Evolutionary conservation across 2,888 invertebrate genomes (phyloP), one percentile per base, ranked within the genome.

Genomic region (Sympetrum striolatum): DNA sequence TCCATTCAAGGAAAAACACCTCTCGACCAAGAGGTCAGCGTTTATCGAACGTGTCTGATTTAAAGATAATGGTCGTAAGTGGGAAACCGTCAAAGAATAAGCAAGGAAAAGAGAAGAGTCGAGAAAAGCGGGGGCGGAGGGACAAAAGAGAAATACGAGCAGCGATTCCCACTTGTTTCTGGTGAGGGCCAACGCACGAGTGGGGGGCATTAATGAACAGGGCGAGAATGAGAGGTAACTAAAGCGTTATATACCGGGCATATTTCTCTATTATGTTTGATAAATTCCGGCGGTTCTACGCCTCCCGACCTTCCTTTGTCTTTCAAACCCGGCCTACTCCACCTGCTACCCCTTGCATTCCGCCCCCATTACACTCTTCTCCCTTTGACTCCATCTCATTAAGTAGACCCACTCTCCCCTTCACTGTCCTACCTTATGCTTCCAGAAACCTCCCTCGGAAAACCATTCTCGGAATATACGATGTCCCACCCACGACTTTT

Each of bases 211-310:
- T 58, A 31, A 82, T 48, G 58, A 58, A 81, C n/a, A 82, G 44
- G 31, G 58, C 82, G 58, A 58, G 82, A 58, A 58, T 48, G 58
- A 22, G 81, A 81, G 64, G 25, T 64, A 82, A 31, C 58, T 53
- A 58, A 82, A 82, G 82, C 82, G 58, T 58, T 58, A 82, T 82
- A 82, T 58, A 82, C 82, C 31, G 22, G 35, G 58, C 58, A 82
- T 58, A 60, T 58, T 82, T 82, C 82, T 82, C 82, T 58, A 82
- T 82, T 82, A 82, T 58, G 82, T 82, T 82, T 82, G 82, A 82
- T 82, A 58, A 82, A 82, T 82, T 82, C 82, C 58, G 31, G 82
- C 53, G 82, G 82, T 82, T 82, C 82, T 35, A 64, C 8, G 82
- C 53, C 5, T 53, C 82, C 58, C 53, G 82, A 82, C 58, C 82